Evolutionary conservation across 2,797 vertebrate species (phyloP), one percentile per base, ranked within the genome.

Genomic region (Poeciliopsis presidionis): DNA sequence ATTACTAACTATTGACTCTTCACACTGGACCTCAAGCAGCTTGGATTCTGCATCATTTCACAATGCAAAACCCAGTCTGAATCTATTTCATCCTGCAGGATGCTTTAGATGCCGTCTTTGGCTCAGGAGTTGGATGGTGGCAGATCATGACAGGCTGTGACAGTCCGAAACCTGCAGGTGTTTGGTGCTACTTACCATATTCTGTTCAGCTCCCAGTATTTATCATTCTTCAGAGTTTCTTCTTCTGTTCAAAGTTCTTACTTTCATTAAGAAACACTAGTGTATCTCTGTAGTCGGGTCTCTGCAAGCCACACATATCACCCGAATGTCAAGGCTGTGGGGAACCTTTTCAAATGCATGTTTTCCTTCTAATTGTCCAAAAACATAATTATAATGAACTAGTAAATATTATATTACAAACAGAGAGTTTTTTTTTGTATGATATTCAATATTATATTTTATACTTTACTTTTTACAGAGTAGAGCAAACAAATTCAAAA

Each of bases 381-480:
- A 67, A 11, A 65, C 61, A 22, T 36, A 14, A 22, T 22, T 22
- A 36, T 39, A 22, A 20, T 20, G n/a, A 28, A 59, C 55, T n/a
- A 59, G n/a, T 33, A 61, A 61, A 61, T 30, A 30, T 7, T 33
- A 18, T 61, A 39, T 65, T 30, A 49, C 22, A 76, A 59, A 33
- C 45, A 22, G 46, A 25, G 45, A 16, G 14, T 12, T 41, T 8
- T 7, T 41, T 36, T 39, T 39, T 5, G 25, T 14, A 8, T 30
- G 13, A 33, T 16, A 20, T 53, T n/a, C 47, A 6, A 2, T 3
- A 36, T 39, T n/a, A 4, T 43, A 39, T 25, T 61, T 61, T 5
- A 7, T 20, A 16, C 2, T 41, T 72, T 82, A 80, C 79, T 70
- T 81, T 87, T 73, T 74, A 46, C 45, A 73, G 43, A 47, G 69